Conservation (phyloP, 2,888 invertebrate genomes). For the Coremacera marginata region DNA sequence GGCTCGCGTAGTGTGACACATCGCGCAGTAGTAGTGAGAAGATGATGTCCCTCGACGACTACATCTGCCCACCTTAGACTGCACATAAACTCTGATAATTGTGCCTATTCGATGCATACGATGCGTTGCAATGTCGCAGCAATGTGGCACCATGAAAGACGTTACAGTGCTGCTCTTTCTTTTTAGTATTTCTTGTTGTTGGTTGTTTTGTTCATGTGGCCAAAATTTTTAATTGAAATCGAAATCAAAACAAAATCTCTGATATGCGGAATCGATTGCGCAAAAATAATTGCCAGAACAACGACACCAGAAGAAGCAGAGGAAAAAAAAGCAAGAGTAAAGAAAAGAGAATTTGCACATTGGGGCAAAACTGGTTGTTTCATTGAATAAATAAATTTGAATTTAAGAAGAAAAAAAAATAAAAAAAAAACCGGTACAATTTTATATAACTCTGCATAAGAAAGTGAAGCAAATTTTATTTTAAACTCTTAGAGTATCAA, state of each 20-base stretch:
- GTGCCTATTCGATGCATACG: neutral
- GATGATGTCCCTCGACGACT: neutral
- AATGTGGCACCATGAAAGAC: neutral
- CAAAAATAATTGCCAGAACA: constrained; percentile 59
- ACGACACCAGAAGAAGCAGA: constrained; percentile 50
- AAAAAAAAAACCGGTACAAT: no score
- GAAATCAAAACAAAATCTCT: constrained; percentile 59
- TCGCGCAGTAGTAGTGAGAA: neutral
- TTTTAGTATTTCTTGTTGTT: neutral
- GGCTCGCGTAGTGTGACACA: neutral
- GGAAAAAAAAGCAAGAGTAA: constrained; percentile 1
- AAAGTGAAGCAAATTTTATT: no score
- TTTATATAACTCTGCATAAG: no score
- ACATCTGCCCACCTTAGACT: constrained; percentile 1
- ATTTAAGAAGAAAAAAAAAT: no score
- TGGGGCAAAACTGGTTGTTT: no score
- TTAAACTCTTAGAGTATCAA: no score
- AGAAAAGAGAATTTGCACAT: no score
- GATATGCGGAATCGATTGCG: constrained; percentile 65
- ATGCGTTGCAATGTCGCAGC: neutral
- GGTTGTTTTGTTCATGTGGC: neutral
- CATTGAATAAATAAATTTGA: no score
- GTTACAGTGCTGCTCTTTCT: neutral
- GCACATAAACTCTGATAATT: constrained; percentile 16
- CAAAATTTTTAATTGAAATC: constrained; percentile 52